Percentiles rank a stretch among this genome's conserved stretches.
Evolutionary conservation across 2,888 invertebrate genomes (phyloP).

Genomic region (Alentia gelatinosa): DNA sequence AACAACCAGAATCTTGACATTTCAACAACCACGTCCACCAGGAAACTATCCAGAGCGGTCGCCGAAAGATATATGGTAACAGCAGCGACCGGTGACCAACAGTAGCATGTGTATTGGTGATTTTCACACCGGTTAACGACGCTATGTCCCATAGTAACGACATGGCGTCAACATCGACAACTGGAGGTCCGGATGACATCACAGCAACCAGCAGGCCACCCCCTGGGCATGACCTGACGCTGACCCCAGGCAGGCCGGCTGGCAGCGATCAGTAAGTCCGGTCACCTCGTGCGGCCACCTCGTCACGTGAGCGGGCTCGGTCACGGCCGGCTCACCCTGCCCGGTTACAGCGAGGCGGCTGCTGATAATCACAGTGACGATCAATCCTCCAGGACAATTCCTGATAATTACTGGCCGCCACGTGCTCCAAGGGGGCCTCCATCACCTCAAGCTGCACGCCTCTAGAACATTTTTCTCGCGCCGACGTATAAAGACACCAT

Average conservation of each 20-base stretch:
- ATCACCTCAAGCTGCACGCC: not conserved
- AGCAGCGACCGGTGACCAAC: too few relatives aligned
- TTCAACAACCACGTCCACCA: too few relatives aligned
- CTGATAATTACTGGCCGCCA: not conserved
- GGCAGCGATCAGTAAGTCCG: not conserved
- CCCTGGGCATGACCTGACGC: not conserved
- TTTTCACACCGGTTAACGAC: too few relatives aligned
- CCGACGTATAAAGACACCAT: conserved; percentile 2
- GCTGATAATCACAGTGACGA: not conserved
- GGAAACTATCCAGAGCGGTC: too few relatives aligned
- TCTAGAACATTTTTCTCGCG: not conserved
- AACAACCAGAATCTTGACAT: too few relatives aligned
- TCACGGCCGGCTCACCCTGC: not conserved
- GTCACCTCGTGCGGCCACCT: not conserved
- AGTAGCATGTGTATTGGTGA: too few relatives aligned
- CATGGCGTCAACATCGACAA: too few relatives aligned
- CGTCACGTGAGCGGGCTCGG: not conserved
- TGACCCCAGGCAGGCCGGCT: not conserved
- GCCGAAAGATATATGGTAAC: too few relatives aligned
- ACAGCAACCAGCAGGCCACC: not conserved
- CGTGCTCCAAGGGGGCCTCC: not conserved
- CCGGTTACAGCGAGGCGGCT: not conserved
- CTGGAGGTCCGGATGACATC: not conserved
- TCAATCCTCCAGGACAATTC: not conserved
- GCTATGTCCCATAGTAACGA: too few relatives aligned